Conservation (phyloP, 2,888 invertebrate genomes). For the Epirrhoe tristata region DNA sequence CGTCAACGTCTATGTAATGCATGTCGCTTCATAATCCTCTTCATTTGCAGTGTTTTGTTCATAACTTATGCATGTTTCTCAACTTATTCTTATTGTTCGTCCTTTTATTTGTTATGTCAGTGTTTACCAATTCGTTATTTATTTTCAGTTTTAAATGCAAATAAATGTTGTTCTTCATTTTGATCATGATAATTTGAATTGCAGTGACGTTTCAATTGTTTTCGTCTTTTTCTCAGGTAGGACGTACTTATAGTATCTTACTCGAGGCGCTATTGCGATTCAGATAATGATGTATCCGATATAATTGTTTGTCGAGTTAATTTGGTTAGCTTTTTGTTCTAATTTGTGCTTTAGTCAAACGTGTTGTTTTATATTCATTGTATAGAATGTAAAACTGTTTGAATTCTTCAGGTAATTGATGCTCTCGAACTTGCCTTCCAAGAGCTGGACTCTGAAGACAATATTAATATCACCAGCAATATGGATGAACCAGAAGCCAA, state of each 20-base stretch:
- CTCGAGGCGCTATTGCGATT: conserved; percentile 29
- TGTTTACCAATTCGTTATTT: conserved; percentile 24
- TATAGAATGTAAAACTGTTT: conserved; percentile 20
- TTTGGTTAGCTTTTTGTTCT: conserved; percentile 42
- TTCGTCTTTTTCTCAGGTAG: background rate
- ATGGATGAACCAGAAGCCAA: conserved; percentile 67
- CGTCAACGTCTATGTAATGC: conserved; percentile 49
- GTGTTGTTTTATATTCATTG: background rate
- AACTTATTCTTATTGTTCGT: conserved; percentile 20
- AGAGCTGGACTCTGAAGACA: conserved; percentile 85
- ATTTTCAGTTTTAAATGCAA: conserved; percentile 28
- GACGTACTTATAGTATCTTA: conserved; percentile 13
- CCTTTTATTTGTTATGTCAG: conserved; percentile 31
- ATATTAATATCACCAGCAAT: conserved; percentile 44
- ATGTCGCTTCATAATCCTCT: conserved; percentile 63
- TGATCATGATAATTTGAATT: conserved; percentile 20
- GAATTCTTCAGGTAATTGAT: conserved; percentile 84
- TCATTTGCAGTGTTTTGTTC: conserved; percentile 59
- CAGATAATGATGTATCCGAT: conserved; percentile 34
- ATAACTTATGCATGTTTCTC: conserved; percentile 36
- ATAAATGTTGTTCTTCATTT: conserved; percentile 21
- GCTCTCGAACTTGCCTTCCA: conserved; percentile 87
- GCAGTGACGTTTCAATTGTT: conserved; percentile 5
- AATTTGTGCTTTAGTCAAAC: conserved; percentile 31
- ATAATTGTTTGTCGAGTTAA: conserved; percentile 42